Evolutionary conservation across 2,888 invertebrate genomes (phyloP), one percentile per base, ranked within the genome.

Genomic region (Liposcelis brunnea): DNA sequence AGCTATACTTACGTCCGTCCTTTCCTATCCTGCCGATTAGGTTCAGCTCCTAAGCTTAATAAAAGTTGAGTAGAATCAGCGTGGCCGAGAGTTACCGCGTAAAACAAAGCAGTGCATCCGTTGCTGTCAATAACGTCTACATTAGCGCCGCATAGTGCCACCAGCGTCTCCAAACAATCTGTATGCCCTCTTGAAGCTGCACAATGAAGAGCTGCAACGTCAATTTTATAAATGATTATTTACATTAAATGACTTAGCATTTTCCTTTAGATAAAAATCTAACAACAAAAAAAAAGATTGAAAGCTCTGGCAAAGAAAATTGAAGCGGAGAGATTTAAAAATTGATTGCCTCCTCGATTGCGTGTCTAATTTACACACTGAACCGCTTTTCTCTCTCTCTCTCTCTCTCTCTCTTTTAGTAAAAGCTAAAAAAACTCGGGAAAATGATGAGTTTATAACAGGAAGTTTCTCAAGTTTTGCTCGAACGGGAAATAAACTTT

Each of bases 161-260:
- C 74, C 47, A 97, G 63, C 0, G 85, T 81, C 57, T 93, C 91
- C 44, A 93, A 71, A 55, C 91, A 91, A 57, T 89, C 84, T 0
- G 83, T 82, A 60, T 95, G 94, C 1, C 97, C 97, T 46, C 95
- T 74, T 2, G 93, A 94, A 0, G 97, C 93, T 0, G 95, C 94
- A 62, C 97, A 97, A 59, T 98, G 97, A 19, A 98, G 65, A 0
- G 94, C 94, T 66, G 55, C 15, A 52, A 52, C 35, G 46, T n/a
- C 4, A 35, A n/a, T n/a, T n/a, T n/a, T n/a, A n/a, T n/a, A n/a
- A n/a, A n/a, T n/a, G n/a, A n/a, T n/a, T n/a, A n/a, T n/a, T n/a
- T n/a, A n/a, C n/a, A n/a, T n/a, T n/a, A n/a, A n/a, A n/a, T n/a
- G n/a, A n/a, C n/a, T n/a, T n/a, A n/a, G 26, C 26, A 8, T 26